Evolutionary conservation across 1,140 invertebrate genomes (phyloP), one percentile per base, ranked within the genome.

Genomic region (Lordiphosa mommai): DNA sequence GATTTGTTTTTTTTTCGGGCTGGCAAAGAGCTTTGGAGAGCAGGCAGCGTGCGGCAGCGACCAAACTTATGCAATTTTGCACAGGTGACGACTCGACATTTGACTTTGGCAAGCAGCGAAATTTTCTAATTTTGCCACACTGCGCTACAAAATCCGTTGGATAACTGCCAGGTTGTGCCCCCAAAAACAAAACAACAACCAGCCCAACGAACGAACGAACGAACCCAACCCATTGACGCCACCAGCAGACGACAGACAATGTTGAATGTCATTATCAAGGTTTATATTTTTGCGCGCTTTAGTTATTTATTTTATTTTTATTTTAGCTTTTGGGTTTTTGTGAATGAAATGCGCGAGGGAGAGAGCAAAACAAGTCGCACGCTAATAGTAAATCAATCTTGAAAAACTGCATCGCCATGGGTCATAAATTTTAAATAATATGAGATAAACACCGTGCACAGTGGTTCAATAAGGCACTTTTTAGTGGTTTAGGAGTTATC

Each of bases 241-340:
- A 69, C 37, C 10, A 55, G 46, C 58, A 32, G 55, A 65, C 55
- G 49, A 65, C 48, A 43, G 61, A 44, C 64, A 50, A 55, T 61
- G 63, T 41, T 84, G 77, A 84, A 84, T 84, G 77, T 84, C 77
- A 84, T 84, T 84, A 84, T 84, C 77, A 84, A 84, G 77, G 77
- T 84, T 84, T 84, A 69, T 76, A 51, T 61, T 51, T 58, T 59
- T 56, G 63, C 59, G 50, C 65, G 56, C 64, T 40, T 68, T 69
- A 59, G 61, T n/a, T n/a, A n/a, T n/a, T n/a, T n/a, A n/a, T n/a
- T n/a, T n/a, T n/a, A n/a, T n/a, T n/a, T n/a, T n/a, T n/a, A n/a
- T n/a, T n/a, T n/a, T n/a, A n/a, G n/a, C n/a, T n/a, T n/a, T n/a
- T n/a, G n/a, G n/a, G n/a, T 58, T 60, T 66, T 57, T 74, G 61